These are phyloP conservation scores for Oreotrochilus melanogaster DNA, from an alignment of 2,113 vertebrate genomes.

Conservation along the genomic window DNA sequence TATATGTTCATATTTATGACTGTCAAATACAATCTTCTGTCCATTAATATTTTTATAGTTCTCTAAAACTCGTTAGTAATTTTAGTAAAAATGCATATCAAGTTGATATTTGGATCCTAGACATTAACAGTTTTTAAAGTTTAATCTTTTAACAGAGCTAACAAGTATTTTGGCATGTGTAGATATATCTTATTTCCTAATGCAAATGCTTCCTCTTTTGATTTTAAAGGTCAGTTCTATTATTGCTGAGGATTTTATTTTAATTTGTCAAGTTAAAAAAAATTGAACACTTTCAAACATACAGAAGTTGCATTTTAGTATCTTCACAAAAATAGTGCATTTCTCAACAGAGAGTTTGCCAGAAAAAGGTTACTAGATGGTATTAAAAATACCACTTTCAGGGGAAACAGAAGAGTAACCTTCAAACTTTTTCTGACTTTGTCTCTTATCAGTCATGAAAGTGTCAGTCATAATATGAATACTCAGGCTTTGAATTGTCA, in stretches of 20 bases:
- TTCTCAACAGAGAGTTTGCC: background rate
- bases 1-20: background rate
- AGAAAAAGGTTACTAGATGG: background rate
- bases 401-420: conserved; percentile 66
- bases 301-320: conserved; percentile 17
- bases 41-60: background rate
- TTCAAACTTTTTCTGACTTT: conserved; percentile 75
- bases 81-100: background rate
- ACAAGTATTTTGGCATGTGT: background rate
- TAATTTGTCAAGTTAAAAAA: background rate
- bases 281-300: background rate
- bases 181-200: background rate
- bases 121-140: background rate
- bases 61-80: background rate
- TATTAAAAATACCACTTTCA: conserved; percentile 52
- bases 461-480: conserved; percentile 69
- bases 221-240: background rate
- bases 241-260: background rate
- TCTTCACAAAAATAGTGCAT: background rate
- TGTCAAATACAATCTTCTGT: background rate
- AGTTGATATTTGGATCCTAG: background rate
- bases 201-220: background rate
- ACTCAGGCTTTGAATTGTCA: conserved; percentile 72
- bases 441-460: conserved; percentile 70
- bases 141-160: background rate